Evolutionary conservation across 1,140 invertebrate species (phyloP), one percentile per base, ranked within the genome.

Genomic region (Solenopsis invicta): DNA sequence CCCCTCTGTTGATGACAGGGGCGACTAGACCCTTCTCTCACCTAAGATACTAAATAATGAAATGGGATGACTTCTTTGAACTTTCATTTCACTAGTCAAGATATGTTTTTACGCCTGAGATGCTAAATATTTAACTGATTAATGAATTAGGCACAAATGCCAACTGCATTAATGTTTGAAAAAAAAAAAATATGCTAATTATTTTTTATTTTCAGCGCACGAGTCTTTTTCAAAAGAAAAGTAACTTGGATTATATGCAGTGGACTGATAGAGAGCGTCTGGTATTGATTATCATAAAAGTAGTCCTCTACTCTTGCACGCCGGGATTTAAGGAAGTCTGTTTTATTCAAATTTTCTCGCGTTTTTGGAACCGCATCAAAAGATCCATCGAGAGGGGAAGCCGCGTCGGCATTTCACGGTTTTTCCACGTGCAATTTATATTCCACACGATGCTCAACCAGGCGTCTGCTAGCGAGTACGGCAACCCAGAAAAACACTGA

Each of bases 341-440:
- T 84, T 75, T 84, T 84, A 84, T 75, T 75, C 69, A 84, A 75
- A 75, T 84, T 75, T 74, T 75, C 56, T 84, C 24, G 69, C 69
- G 69, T 61, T 84, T 71, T 75, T 61, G 69, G 59, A 84, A 84
- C 12, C 34, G 37, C 41, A n/a, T 59, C 50, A 24, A 56, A 59
- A 34, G 48, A 81, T 21, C 48, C 5, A 45, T 54, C 64, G 64
- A 81, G 66, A 56, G 21, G 24, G 66, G 37, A 41, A 54, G 18
- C 16, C 45, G 29, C 9, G 50, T 21, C 78, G 16, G 13, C 24
- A 13, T 82, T 6, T 52, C 24, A 74, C 67, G 69, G 72, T 80
- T 85, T 85, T 85, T 85, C 48, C 34, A 41, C 75, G 48, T 48
- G 84, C 62, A 66, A 85, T 78, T 77, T 85, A 85, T 71, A 66